A percentile compares a stretch with the other conserved stretches of the same genome.
Evolutionary conservation across 2,797 vertebrate genomes (phyloP).

Genomic region (Pangasius djambal): DNA sequence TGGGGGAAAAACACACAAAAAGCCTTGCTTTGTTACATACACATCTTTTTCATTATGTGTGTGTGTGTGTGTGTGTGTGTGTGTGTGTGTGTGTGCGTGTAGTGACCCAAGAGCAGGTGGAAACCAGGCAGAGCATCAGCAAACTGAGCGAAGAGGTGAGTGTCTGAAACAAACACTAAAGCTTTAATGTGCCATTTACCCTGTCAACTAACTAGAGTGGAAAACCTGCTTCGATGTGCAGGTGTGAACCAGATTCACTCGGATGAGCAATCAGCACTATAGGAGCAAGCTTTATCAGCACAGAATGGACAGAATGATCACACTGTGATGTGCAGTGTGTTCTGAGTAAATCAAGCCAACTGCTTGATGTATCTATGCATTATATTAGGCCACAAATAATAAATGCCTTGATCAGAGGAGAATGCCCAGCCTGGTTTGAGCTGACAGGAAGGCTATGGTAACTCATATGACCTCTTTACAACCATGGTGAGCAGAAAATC

Average conservation of each 20-base stretch:
- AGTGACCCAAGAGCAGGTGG: constrained; percentile 65
- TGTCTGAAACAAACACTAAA: constrained; percentile 7
- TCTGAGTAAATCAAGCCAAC: background rate
- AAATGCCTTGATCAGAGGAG: background rate
- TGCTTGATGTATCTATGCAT: background rate
- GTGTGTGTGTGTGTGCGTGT: constrained; percentile 42
- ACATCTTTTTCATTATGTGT: background rate
- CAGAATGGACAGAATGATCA: background rate
- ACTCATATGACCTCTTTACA: background rate
- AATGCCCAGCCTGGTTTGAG: background rate
- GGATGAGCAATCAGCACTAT: background rate
- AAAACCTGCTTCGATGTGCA: constrained; percentile 13
- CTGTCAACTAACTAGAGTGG: constrained; percentile 6
- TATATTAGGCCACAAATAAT: background rate
- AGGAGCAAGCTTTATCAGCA: background rate
- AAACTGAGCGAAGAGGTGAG: constrained; percentile 71
- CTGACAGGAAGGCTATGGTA: background rate
- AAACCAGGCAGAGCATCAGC: constrained; percentile 67
- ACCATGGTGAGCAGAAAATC: background rate
- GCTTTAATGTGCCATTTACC: constrained; percentile 1
- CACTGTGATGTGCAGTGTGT: background rate
- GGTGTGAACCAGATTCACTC: background rate
- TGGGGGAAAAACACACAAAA: background rate
- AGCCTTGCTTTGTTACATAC: background rate
- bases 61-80: background rate